phyloP scores from a whole-genome alignment of 2,888 invertebrate genomes.

The Ophonus ardosiacus region DNA sequence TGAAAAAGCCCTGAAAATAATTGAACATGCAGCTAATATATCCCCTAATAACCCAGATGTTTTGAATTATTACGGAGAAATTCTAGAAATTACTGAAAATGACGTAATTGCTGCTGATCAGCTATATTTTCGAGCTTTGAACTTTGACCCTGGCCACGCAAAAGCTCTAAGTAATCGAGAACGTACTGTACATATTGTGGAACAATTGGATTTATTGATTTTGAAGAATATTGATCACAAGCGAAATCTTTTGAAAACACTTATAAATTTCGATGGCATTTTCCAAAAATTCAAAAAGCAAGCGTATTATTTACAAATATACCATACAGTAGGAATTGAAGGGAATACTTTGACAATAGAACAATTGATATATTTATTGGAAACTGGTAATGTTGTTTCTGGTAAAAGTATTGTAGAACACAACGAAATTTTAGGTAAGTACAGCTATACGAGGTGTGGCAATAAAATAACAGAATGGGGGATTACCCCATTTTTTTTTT shows the following conservation, averaged over 20 bases:
- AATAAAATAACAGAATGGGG: too few species aligned
- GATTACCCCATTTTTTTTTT: too few species aligned
- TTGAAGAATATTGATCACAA: constrained; percentile 90
- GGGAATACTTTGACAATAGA: constrained; percentile 97
- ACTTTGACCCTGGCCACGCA: constrained; percentile 89
- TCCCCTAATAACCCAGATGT: constrained; percentile 96
- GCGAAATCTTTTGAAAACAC: constrained; percentile 87
- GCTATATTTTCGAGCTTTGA: constrained; percentile 89
- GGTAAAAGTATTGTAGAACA: constrained; percentile 97
- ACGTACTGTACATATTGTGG: constrained; percentile 92
- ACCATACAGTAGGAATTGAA: constrained; percentile 97
- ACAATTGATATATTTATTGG: constrained; percentile 93
- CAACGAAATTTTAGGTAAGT: constrained; percentile 92
- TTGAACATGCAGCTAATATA: constrained; percentile 93
- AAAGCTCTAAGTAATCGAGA: constrained; percentile 88
- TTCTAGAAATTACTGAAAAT: constrained; percentile 89
- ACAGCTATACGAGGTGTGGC: too few species aligned
- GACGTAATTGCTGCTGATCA: constrained; percentile 95
- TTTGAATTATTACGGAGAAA: constrained; percentile 94
- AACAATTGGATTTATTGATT: constrained; percentile 90
- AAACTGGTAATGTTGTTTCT: constrained; percentile 90
- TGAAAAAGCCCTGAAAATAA: constrained; percentile 90
- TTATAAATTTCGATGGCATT: constrained; percentile 89
- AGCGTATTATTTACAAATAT: constrained; percentile 96
- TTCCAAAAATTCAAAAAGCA: constrained; percentile 93